Base-by-base conservation (phyloP, 1,140 invertebrate species). In the Heliconius congener region DNA sequence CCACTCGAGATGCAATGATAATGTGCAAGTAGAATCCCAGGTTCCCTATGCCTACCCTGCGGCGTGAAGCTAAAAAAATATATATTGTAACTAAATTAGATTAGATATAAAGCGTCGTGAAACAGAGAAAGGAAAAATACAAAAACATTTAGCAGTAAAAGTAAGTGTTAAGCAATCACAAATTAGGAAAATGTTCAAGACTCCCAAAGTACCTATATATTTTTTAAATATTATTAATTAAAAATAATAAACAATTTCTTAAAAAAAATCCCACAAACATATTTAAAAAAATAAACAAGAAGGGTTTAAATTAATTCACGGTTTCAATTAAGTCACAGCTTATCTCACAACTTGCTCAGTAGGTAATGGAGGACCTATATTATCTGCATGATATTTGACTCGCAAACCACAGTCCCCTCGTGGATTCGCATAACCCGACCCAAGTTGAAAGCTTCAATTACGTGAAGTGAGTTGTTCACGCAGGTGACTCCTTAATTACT, bases 401-500 rank as follows among this genome's bases (percentile, higher is more conserved):
- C 87, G 80, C 85, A 90, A 89, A 92, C 90, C 90, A 80, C 90
- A 91, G 85, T 87, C 82, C 86, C 85, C 85, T 79, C 84, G 85
- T 86, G 87, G 88, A 87, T 88, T 85, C 85, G 88, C 85, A 92
- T 87, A 92, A 90, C 90, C 90, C 88, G 89, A 88, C 85, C 90
- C 86, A 87, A 92, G 87, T 91, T 92, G 91, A 94, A 91, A 91
- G 91, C 90, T 91, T 93, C 88, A 93, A 93, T 93, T 94, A 92
- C 85, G 90, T 85, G 82, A 83, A 92, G 91, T 89, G 90, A 90
- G 87, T 89, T 91, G 90, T 93, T 91, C 91, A 90, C 91, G 89
- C 93, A 94, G 91, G 91, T 93, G 91, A 91, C 93, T 93, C 91
- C 93, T 93, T 94, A 91, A 94, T 94, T 94, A 93, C 87, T 84